phyloP scores from a whole-genome alignment of 2,797 vertebrate genomes.

The Scarus forsteni region DNA sequence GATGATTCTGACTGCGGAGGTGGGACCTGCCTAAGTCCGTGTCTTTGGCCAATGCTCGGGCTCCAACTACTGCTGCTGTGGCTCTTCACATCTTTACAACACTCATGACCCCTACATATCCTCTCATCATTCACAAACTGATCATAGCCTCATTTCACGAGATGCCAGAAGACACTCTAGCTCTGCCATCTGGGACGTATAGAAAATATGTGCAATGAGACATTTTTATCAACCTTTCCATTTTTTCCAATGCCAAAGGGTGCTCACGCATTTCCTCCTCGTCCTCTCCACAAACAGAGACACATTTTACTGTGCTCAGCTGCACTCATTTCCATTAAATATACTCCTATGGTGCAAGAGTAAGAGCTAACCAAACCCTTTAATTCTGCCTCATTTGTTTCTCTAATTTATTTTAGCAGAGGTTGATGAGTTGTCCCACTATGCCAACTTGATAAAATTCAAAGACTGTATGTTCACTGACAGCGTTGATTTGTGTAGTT shows the following conservation, averaged over 20 bases:
- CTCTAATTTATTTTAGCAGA: constrained; percentile 47
- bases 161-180: constrained; percentile 42
- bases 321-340: constrained; percentile 54
- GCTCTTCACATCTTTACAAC: constrained; percentile 89
- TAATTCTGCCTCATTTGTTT: constrained; percentile 78
- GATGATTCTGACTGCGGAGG: constrained; percentile 96
- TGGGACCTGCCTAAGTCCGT: constrained; percentile 89
- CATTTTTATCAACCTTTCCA: constrained; percentile 62
- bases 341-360: constrained; percentile 76
- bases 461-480: constrained; percentile 75
- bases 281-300: constrained; percentile 58
- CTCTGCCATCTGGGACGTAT: constrained; percentile 58
- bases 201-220: constrained; percentile 54
- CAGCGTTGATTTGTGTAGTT: constrained; percentile 78
- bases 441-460: constrained; percentile 73
- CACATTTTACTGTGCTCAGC: constrained; percentile 61
- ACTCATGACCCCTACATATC: constrained; percentile 72
- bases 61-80: constrained; percentile 92
- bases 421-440: constrained; percentile 57
- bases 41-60: constrained; percentile 88
- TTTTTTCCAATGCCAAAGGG: constrained; percentile 79
- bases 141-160: constrained; percentile 52
- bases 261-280: constrained; percentile 67
- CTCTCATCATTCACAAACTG: constrained; percentile 24
- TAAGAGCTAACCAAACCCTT: constrained; percentile 85